Percentiles rank a stretch among this genome's conserved stretches.
These are phyloP conservation scores for Myanophis thanlyinensis DNA, from an alignment of 2,113 vertebrate genomes.

Conservation along the genomic window DNA sequence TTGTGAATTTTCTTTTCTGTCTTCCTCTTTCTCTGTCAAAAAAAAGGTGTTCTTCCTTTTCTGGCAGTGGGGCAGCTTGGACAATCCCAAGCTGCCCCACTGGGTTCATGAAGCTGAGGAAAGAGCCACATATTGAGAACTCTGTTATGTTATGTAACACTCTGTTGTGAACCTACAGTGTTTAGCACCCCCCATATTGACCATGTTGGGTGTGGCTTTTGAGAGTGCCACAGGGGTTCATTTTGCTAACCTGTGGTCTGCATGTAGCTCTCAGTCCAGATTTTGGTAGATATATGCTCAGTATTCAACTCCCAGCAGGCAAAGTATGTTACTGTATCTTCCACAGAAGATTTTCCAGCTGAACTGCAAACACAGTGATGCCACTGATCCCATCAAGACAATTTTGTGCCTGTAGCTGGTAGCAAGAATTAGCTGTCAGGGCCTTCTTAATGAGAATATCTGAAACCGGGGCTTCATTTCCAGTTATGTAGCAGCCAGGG, in stretches of 20 bases:
- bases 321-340: neutral
- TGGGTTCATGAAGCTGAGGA: neutral
- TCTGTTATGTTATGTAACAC: neutral
- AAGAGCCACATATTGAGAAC: neutral
- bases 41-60: neutral
- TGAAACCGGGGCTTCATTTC: neutral
- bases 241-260: neutral
- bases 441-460: neutral
- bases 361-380: neutral
- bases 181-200: neutral
- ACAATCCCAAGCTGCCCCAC: neutral
- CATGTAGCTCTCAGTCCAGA: neutral
- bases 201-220: neutral
- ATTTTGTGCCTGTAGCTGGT: neutral
- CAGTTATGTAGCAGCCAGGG: neutral
- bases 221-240: neutral
- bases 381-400: neutral
- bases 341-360: neutral
- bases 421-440: neutral
- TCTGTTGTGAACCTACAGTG: neutral
- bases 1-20: neutral
- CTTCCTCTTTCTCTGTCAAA: neutral
- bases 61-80: neutral
- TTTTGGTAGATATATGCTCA: neutral
- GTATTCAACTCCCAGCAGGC: neutral